These are phyloP conservation scores for Galleria mellonella DNA, from an alignment of 1,140 invertebrate species.

Conservation along the genomic window DNA sequence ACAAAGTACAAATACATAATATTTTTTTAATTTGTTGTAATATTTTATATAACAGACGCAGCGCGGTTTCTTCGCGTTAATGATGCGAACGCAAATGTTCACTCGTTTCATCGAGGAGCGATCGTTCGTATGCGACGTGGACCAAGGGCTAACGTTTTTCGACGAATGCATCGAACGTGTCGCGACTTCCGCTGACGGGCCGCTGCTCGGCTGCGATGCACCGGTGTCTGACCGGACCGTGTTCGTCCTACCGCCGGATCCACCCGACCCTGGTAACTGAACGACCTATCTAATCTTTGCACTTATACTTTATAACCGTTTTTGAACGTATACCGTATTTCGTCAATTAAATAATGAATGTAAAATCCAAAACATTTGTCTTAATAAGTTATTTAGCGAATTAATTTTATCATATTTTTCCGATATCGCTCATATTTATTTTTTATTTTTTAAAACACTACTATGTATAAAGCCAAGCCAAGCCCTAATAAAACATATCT, in stretches of 20 bases:
- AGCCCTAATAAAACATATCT: too few relatives aligned
- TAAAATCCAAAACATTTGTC: too few relatives aligned
- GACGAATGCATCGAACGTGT: constrained; percentile 95
- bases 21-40: not conserved
- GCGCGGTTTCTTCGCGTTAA: constrained; percentile 91
- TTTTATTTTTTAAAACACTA: too few relatives aligned
- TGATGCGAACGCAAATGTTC: constrained; percentile 98
- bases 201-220: constrained; percentile 83
- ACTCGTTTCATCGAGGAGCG: constrained; percentile 99
- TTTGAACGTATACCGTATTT: too few relatives aligned
- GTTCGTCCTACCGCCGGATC: constrained; percentile 96
- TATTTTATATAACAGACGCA: constrained; percentile 82
- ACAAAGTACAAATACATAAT: too few relatives aligned
- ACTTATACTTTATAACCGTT: too few relatives aligned
- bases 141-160: constrained; percentile 93
- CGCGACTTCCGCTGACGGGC: constrained; percentile 80
- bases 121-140: constrained; percentile 97
- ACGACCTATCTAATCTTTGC: too few relatives aligned
- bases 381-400: too few relatives aligned
- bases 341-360: too few relatives aligned
- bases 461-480: too few relatives aligned
- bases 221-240: constrained; percentile 88
- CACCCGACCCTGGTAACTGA: constrained; percentile 60
- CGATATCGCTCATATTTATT: too few relatives aligned
- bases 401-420: too few relatives aligned